Percentiles rank a stretch among this genome's conserved stretches.
Evolutionary conservation across 2,797 vertebrate genomes (phyloP).

Genomic region (Tadarida brasiliensis): DNA sequence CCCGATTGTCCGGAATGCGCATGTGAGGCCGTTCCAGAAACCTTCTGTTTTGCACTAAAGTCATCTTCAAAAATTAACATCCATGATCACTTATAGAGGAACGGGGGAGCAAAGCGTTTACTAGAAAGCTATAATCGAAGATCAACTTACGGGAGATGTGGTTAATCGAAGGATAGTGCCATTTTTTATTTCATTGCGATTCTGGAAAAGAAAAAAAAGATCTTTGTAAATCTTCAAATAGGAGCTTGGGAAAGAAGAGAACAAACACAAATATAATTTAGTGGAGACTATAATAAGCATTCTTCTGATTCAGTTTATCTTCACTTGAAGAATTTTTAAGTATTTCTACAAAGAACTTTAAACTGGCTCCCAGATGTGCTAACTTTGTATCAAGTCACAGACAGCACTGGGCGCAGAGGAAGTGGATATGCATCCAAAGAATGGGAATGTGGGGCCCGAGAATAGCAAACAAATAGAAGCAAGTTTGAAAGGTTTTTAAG

Average conservation of each 20-base stretch:
- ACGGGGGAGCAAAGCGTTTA: neutral
- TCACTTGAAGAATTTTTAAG: conserved; percentile 26
- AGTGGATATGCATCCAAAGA: neutral
- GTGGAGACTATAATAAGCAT: neutral
- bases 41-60: neutral
- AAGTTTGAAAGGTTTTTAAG: conserved; percentile 10
- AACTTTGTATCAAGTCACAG: neutral
- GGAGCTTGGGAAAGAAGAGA: neutral
- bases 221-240: conserved; percentile 13
- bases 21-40: neutral
- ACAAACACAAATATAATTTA: neutral
- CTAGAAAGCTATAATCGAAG: neutral
- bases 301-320: neutral
- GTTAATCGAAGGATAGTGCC: conserved; percentile 97
- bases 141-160: conserved; percentile 94
- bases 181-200: conserved; percentile 99
- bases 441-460: neutral
- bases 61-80: neutral
- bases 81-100: neutral
- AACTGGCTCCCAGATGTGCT: neutral
- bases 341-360: conserved; percentile 38
- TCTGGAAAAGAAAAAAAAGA: conserved; percentile 89
- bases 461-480: neutral
- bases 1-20: neutral
- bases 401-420: neutral